These are phyloP conservation scores for Poeciliopsis prolifica DNA, from an alignment of 2,113 vertebrate genomes.

Conservation along the genomic window DNA sequence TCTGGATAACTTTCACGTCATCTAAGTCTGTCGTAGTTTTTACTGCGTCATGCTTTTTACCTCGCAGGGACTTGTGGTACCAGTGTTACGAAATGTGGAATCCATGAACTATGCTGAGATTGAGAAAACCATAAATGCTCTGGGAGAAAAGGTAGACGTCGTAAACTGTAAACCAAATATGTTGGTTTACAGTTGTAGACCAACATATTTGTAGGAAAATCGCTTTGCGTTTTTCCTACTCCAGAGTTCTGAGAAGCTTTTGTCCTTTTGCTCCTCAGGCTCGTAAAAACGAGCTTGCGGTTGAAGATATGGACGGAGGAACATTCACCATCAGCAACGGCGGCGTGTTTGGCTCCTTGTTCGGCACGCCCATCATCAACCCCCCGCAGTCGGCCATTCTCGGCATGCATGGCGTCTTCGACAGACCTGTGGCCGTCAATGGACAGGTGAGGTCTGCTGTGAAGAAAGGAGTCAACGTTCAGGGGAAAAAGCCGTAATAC, in stretches of 20 bases:
- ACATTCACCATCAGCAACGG: slow-evolving; percentile 97
- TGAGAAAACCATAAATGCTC: slow-evolving; percentile 86
- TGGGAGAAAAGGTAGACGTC: slow-evolving; percentile 91
- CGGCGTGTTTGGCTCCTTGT: slow-evolving; percentile 93
- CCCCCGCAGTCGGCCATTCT: slow-evolving; percentile 95
- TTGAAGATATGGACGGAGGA: slow-evolving; percentile 96
- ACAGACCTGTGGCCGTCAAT: slow-evolving; percentile 88
- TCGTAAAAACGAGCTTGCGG: slow-evolving; percentile 91
- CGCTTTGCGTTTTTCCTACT: too few relatives aligned
- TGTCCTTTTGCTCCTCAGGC: slow-evolving; percentile 77
- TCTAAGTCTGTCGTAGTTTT: not conserved
- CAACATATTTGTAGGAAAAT: too few relatives aligned
- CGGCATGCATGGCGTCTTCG: slow-evolving; percentile 94
- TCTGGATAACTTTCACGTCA: not conserved
- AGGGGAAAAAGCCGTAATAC: not conserved
- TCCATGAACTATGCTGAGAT: slow-evolving; percentile 93
- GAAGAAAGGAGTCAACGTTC: not conserved
- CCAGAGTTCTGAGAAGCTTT: not conserved
- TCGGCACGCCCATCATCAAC: slow-evolving; percentile 96
- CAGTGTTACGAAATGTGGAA: slow-evolving; percentile 92
- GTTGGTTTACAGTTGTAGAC: too few relatives aligned
- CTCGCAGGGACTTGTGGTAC: slow-evolving; percentile 91
- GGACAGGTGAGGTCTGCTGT: slow-evolving; percentile 83
- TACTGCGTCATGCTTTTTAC: not conserved
- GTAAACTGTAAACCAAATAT: too few relatives aligned